These are phyloP conservation scores for Drosophila setifemur DNA, from an alignment of 1,140 invertebrate genomes.

Conservation along the genomic window DNA sequence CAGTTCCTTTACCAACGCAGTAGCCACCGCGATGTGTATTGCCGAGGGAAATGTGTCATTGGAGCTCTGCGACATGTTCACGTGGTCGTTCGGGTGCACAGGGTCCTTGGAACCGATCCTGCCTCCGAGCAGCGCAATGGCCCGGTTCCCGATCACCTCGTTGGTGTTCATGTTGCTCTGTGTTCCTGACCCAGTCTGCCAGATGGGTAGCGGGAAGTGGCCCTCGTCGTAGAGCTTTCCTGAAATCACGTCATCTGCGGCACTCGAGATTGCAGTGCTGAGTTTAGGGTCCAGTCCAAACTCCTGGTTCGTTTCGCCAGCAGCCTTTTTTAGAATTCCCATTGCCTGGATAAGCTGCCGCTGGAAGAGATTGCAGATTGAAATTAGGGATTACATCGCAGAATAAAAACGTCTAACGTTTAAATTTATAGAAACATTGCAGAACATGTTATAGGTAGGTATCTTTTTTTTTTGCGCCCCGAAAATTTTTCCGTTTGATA, in stretches of 20 bases:
- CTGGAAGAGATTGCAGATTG: too few relatives aligned
- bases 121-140: constrained; percentile 97
- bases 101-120: constrained; percentile 95
- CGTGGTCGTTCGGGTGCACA: constrained; percentile 99
- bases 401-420: not conserved
- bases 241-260: constrained; percentile 97
- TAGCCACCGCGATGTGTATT: constrained; percentile 98
- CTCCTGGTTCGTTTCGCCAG: constrained; percentile 96
- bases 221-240: constrained; percentile 95
- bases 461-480: too few relatives aligned
- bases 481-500: too few relatives aligned
- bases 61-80: constrained; percentile 99
- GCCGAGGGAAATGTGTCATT: constrained; percentile 99
- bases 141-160: constrained; percentile 96
- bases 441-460: too few relatives aligned
- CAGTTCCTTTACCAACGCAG: constrained; percentile 92
- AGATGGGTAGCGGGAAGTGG: constrained; percentile 98
- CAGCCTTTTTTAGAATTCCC: constrained; percentile 98
- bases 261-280: constrained; percentile 93
- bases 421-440: not conserved
- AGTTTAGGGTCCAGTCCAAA: constrained; percentile 95
- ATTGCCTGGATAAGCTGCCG: constrained; percentile 95
- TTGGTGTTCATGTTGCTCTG: constrained; percentile 99
- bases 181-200: constrained; percentile 99
- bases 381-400: too few relatives aligned